phyloP scores from a whole-genome alignment of 2,113 vertebrate species.

The Halcyon senegalensis region DNA sequence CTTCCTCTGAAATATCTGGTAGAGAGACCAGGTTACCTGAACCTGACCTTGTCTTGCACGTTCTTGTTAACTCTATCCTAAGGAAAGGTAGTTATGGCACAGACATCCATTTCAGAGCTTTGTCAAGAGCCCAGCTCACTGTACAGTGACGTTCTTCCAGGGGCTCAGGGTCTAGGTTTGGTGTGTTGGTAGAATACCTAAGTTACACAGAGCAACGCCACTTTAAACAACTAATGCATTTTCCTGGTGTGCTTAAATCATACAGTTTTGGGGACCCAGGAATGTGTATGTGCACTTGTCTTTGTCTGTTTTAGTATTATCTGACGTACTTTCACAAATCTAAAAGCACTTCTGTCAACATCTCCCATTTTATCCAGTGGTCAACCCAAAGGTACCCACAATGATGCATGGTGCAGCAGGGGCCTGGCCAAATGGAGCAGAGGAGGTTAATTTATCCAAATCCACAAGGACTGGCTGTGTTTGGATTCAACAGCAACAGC shows the following conservation, averaged over 20 bases:
- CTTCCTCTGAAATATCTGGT: not conserved
- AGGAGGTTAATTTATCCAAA: not conserved
- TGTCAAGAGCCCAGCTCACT: not conserved
- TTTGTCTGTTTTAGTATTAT: not conserved
- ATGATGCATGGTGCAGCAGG: not conserved
- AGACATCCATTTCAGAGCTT: not conserved
- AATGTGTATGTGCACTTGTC: not conserved
- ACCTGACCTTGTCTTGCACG: not conserved
- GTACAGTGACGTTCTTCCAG: not conserved
- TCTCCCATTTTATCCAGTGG: not conserved
- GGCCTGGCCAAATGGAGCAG: not conserved
- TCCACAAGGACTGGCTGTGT: not conserved
- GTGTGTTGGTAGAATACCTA: not conserved
- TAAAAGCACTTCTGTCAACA: not conserved
- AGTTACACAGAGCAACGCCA: not conserved
- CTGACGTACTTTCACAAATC: not conserved
- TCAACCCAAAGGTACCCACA: rapidly evolving
- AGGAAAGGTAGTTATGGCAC: not conserved
- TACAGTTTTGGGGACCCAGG: not conserved
- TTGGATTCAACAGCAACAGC: not conserved
- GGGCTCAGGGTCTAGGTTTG: not conserved
- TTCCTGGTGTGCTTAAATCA: not conserved
- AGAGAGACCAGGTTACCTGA: not conserved
- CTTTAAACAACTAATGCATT: not conserved
- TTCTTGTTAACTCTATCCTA: not conserved